A percentile compares a stretch with the other conserved stretches of the same genome.
Conservation (phyloP, 2,113 vertebrate genomes). For the Scomber colias region DNA sequence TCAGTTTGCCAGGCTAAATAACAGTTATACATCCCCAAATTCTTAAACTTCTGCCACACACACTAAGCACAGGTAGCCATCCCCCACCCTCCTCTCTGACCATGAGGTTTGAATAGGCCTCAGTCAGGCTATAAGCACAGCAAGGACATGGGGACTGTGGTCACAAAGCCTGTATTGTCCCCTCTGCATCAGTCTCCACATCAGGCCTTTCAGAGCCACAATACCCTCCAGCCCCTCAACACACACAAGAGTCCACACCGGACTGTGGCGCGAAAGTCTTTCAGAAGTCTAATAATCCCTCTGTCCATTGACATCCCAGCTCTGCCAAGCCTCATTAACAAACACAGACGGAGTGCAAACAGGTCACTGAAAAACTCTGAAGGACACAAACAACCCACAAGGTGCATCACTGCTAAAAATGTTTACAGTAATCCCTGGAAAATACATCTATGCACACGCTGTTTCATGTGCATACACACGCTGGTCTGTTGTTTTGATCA, state of each 20-base stretch:
- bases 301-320: constrained; percentile 53
- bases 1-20: background rate
- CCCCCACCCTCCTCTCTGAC: constrained; percentile 45
- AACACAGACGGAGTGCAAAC: constrained; percentile 45
- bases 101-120: constrained; percentile 64
- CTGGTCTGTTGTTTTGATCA: constrained; percentile 23
- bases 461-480: background rate
- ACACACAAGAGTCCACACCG: constrained; percentile 31
- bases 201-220: constrained; percentile 79
- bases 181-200: constrained; percentile 78
- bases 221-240: constrained; percentile 55
- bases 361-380: constrained; percentile 18
- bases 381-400: constrained; percentile 3
- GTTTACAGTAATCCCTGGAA: background rate
- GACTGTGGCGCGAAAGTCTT: constrained; percentile 72
- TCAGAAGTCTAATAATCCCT: constrained; percentile 74
- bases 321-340: constrained; percentile 26
- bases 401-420: background rate
- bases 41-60: constrained; percentile 1
- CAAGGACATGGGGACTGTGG: constrained; percentile 65
- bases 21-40: background rate
- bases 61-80: constrained; percentile 72
- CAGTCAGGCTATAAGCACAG: constrained; percentile 59
- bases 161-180: constrained; percentile 83
- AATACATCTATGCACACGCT: background rate